Evolutionary conservation across 2,888 invertebrate genomes (phyloP).

Genomic region (Polyommatus icarus): DNA sequence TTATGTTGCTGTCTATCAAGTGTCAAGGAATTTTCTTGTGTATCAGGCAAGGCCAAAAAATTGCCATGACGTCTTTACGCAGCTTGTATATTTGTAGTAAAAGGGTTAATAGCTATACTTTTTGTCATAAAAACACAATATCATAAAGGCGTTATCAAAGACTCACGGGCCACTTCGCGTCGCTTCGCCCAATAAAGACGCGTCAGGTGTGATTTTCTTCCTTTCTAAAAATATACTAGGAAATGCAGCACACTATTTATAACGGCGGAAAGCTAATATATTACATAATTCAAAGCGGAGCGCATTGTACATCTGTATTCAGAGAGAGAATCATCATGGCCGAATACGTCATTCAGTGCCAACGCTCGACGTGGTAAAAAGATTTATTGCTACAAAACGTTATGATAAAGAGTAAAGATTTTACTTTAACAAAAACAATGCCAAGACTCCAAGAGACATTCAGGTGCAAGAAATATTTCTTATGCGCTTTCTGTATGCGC

Average conservation of each 20-base stretch:
- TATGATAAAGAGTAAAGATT: not conserved
- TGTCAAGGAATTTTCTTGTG: no score
- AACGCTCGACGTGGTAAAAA: not conserved
- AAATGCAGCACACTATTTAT: conserved; percentile 20
- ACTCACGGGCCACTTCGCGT: not conserved
- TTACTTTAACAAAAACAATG: not conserved
- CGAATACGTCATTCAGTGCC: not conserved
- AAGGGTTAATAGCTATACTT: no score
- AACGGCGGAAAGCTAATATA: conserved; percentile 11
- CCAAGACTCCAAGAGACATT: not conserved
- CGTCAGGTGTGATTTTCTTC: conserved; percentile 14
- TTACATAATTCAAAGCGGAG: not conserved
- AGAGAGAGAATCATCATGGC: conserved; percentile 6
- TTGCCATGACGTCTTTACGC: no score
- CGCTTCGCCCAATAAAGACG: not conserved
- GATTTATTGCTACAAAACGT: not conserved
- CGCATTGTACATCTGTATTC: conserved; percentile 21
- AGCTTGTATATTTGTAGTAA: no score
- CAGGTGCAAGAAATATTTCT: not conserved
- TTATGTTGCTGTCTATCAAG: no score
- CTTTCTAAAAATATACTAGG: conserved; percentile 6
- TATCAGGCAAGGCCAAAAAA: no score
- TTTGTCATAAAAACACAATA: no score
- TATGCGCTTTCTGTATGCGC: not conserved
- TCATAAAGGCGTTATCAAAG: no score